Base-by-base conservation (phyloP, 2,888 invertebrate genomes). In the Yponomeuta malinellus region DNA sequence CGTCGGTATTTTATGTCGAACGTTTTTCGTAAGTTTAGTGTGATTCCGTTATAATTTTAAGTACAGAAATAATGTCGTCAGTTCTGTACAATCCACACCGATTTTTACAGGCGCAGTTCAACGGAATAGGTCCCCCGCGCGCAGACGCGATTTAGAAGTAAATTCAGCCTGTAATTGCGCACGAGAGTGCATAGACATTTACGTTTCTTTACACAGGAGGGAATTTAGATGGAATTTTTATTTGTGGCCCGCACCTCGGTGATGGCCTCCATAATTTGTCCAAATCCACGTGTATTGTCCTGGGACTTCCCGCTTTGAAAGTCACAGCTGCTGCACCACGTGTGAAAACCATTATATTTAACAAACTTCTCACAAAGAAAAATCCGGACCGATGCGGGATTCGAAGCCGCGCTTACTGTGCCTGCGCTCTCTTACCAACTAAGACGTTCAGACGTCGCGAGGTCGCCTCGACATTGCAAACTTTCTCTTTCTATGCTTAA, bases 211-310 rank as follows among this genome's bases (percentile, higher is more conserved):
- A 74, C 72, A 72, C 74, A 73, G 75, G 73, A 75, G 74, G 77
- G 78, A 80, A 84, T 86, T 83, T 81, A 84, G 79, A 81, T 80
- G 77, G 76, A 76, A 73, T 81, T 85, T 85, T 85, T 85, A 84
- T 85, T 82, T 79, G 79, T 74, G 76, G 76, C 72, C 74, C 74
- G 75, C 76, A 75, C 69, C 68, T 67, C 68, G 52, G 23, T 63
- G 63, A 48, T 66, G 48, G 37, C 69, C 48, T 48, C 74, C 71
- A 74, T 78, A 81, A 82, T 81, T 78, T 75, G 72, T 73, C 70
- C 68, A 69, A 72, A 73, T 74, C 72, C 75, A 73, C 73, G 74
- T 76, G 75, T 74, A 15, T 23, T 43, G 65, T 31, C 65, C 64
- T 9, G 65, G 70, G 65, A 65, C 33, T 69, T 33, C 6, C 12